A percentile compares a stretch with the other conserved stretches of the same genome.
These are phyloP conservation scores for Drosophila helvetica DNA, from an alignment of 2,888 invertebrate genomes.

Conservation along the genomic window DNA sequence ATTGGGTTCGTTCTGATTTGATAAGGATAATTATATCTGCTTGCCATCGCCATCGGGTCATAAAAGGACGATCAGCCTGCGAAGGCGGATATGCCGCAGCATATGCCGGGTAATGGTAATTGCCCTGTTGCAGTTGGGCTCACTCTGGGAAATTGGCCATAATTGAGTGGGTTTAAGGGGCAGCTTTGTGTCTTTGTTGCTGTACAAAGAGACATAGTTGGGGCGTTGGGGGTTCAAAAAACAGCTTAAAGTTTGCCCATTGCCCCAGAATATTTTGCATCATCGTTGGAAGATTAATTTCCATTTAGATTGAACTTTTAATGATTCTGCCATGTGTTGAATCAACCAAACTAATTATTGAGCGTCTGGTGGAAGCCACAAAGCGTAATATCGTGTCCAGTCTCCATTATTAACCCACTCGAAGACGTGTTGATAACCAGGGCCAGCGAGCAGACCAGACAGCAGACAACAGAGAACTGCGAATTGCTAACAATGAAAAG, in stretches of 20 bases:
- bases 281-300: background rate
- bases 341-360: background rate
- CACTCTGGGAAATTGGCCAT: background rate
- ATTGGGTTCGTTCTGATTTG: constrained; percentile 67
- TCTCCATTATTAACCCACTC: constrained; percentile 64
- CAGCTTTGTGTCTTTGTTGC: too few relatives aligned
- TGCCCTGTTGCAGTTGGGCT: background rate
- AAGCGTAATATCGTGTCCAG: constrained; percentile 59
- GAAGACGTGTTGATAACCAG: constrained; percentile 75
- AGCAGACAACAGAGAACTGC: constrained; percentile 39
- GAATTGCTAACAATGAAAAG: constrained; percentile 46
- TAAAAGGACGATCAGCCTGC: constrained; percentile 34
- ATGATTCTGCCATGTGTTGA: background rate
- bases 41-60: constrained; percentile 33
- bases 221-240: too few relatives aligned
- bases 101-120: constrained; percentile 42
- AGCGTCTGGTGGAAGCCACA: constrained; percentile 24
- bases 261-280: background rate
- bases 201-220: too few relatives aligned
- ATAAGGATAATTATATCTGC: constrained; percentile 59
- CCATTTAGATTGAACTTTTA: background rate
- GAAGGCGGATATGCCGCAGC: constrained; percentile 10
- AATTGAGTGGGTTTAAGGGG: too few relatives aligned
- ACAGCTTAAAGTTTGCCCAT: too few relatives aligned
- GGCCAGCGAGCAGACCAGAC: constrained; percentile 34